Evolutionary conservation across 2,888 invertebrate species (phyloP), one percentile per base, ranked within the genome.

Genomic region (Idaea dimidiata): DNA sequence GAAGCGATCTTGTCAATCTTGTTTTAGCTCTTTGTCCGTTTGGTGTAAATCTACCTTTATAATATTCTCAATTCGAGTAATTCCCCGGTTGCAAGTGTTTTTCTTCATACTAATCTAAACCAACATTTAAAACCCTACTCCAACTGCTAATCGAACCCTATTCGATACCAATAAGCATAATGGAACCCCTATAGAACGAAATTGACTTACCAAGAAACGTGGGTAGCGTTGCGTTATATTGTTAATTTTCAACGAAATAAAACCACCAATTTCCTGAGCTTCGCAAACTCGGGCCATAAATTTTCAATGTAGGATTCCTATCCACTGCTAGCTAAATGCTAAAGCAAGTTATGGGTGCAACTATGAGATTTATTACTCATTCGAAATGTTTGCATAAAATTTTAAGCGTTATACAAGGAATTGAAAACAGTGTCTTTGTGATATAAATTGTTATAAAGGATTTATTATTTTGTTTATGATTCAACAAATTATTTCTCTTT

Each of bases 81-180:
- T 43, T 43, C 43, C 43, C 43, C 8, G 5, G 10, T 10, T 43
- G 43, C 10, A 3, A 43, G 10, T 0, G 43, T 43, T 43, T 43
- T 32, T 43, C 43, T 10, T 43, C 8, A 43, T 43, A 43, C 43
- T 43, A 43, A 43, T 43, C 43, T 43, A 43, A 43, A 10, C 43
- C 43, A 10, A 43, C 43, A 43, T n/a, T 14, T 54, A 65, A 62
- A 33, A 54, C 55, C 59, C 58, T 53, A 60, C 60, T 57, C 43
- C 43, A 66, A 64, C 55, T 56, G 43, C 62, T 53, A 54, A 58
- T 56, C 2, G 56, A 56, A 60, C 59, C 62, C 62, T 59, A 56
- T 66, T 59, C 64, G 59, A 66, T 64, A 64, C 62, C 64, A 63
- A 64, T 68, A 65, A 61, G 62, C 32, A 64, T 59, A 68, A 68